Conservation (phyloP, 1,140 invertebrate species). For the Ostrea edulis region DNA sequence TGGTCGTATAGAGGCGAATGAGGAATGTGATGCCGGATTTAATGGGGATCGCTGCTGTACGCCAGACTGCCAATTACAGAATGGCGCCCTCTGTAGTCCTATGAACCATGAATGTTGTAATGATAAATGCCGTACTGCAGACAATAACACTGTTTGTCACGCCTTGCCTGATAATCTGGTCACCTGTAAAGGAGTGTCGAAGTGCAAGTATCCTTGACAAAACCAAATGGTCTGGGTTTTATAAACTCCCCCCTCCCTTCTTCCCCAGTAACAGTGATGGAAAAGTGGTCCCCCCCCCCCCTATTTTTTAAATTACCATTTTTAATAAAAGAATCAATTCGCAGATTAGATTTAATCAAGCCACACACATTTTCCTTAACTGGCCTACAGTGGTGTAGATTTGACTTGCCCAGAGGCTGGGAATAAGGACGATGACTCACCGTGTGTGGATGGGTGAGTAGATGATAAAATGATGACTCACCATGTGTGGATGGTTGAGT, state of each 20-base stretch:
- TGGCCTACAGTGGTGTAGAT: constrained; percentile 45
- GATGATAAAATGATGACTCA: not conserved
- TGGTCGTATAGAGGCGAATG: constrained; percentile 64
- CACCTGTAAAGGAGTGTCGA: constrained; percentile 92
- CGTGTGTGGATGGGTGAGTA: constrained; percentile 57
- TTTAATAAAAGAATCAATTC: too few relatives aligned
- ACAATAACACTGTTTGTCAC: constrained; percentile 86
- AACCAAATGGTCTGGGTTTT: not conserved
- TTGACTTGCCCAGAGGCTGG: constrained; percentile 44
- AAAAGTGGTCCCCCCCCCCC: too few relatives aligned
- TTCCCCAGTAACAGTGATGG: too few relatives aligned
- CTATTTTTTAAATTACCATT: too few relatives aligned
- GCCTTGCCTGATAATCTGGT: constrained; percentile 88
- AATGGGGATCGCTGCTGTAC: constrained; percentile 69
- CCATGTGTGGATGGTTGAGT: too few relatives aligned
- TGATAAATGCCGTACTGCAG: constrained; percentile 89
- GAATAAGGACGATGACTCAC: constrained; percentile 45
- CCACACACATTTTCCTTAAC: constrained; percentile 13
- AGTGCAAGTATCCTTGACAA: constrained; percentile 76
- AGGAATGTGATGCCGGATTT: constrained; percentile 74
- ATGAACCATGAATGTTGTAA: constrained; percentile 96
- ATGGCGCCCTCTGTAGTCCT: constrained; percentile 82
- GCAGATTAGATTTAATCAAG: not conserved
- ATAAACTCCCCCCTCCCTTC: too few relatives aligned
- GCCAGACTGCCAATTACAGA: constrained; percentile 57